These are phyloP conservation scores for Augiades crinisus DNA, from an alignment of 2,888 invertebrate genomes.

Conservation along the genomic window DNA sequence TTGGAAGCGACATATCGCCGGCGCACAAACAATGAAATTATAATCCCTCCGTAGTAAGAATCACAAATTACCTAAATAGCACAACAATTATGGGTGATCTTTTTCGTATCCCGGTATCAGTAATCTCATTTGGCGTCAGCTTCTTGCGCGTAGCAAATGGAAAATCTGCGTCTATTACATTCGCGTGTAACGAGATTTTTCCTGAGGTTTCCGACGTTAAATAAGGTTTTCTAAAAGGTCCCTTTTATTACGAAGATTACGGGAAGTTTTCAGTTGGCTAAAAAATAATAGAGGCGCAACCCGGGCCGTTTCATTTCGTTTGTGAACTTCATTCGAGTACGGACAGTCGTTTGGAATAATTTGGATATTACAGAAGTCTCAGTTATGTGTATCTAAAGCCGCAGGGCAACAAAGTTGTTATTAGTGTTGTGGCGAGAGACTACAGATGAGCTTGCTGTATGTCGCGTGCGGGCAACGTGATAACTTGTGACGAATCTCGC, in stretches of 20 bases:
- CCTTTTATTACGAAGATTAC: slow-evolving; percentile 24
- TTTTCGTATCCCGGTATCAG: slow-evolving; percentile 2
- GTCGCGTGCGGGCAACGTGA: neutral
- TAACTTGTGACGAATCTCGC: too few relatives aligned
- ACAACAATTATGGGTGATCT: slow-evolving; percentile 9
- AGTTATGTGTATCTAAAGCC: slow-evolving; percentile 10
- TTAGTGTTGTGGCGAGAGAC: neutral
- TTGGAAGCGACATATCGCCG: slow-evolving; percentile 10
- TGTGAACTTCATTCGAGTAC: neutral
- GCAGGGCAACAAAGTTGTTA: neutral
- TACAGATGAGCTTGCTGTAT: neutral
- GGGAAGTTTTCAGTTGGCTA: slow-evolving; percentile 18
- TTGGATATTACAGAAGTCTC: slow-evolving; percentile 5
- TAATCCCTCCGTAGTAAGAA: neutral
- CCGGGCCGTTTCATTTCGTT: slow-evolving; percentile 3
- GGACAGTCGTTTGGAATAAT: slow-evolving; percentile 13
- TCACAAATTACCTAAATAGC: slow-evolving; percentile 8
- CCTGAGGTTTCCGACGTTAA: slow-evolving; percentile 7
- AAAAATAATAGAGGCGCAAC: slow-evolving; percentile 18
- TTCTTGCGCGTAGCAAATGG: neutral
- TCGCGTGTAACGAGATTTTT: slow-evolving; percentile 20
- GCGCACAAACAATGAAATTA: slow-evolving; percentile 10
- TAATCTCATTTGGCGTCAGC: slow-evolving; percentile 14
- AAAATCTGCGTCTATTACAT: slow-evolving; percentile 22
- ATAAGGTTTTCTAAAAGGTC: slow-evolving; percentile 18